Evolutionary conservation across 2,113 vertebrate species (phyloP), one percentile per base, ranked within the genome.

Genomic region (Picathartes gymnocephalus): DNA sequence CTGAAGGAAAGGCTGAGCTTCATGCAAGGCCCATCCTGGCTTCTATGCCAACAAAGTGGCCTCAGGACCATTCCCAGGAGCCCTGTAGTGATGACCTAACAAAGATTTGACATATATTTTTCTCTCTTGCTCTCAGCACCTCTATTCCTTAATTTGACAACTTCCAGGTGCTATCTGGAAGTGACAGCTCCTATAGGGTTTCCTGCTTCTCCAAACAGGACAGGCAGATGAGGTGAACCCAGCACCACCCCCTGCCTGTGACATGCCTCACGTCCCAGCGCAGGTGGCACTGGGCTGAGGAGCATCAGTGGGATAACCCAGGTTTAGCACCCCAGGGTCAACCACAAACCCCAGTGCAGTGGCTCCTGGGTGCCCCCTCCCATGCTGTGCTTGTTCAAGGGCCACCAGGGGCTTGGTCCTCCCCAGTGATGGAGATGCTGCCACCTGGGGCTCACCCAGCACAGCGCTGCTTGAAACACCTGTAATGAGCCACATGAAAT

Each of bases 401-500:
- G 31, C 22, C 53, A 57, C 13, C 0, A 2, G 25, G 5, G 24
- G 7, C 40, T 33, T 1, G 2, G 31, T 35, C 21, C 24, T 57
- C 16, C n/a, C 47, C 33, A 50, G 31, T 30, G 35, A 78, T 0
- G 2, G 27, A 57, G 37, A 19, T 10, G 1, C 31, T 53, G 86
- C 62, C 80, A 77, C 50, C 39, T 2, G 1, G 31, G 58, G 53
- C 42, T 69, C 1, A 2, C 45, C 37, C 35, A 81, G 81, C 35
- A 33, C 68, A 48, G 54, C 20, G 0, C 86, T 88, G 86, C 54
- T 86, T 86, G 76, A 93, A 50, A 69, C 1, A 5, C 45, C 76
- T 81, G n/a, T 91, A 96, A 96, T 81, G 83, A 96, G 33, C 64
- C 23, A 73, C 89, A 66, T 47, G 42, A 91, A 95, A 65, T 33